Percentiles rank a stretch among this genome's conserved stretches.
Conservation (phyloP, 1,140 invertebrate species). For the Pomacea maculata region DNA sequence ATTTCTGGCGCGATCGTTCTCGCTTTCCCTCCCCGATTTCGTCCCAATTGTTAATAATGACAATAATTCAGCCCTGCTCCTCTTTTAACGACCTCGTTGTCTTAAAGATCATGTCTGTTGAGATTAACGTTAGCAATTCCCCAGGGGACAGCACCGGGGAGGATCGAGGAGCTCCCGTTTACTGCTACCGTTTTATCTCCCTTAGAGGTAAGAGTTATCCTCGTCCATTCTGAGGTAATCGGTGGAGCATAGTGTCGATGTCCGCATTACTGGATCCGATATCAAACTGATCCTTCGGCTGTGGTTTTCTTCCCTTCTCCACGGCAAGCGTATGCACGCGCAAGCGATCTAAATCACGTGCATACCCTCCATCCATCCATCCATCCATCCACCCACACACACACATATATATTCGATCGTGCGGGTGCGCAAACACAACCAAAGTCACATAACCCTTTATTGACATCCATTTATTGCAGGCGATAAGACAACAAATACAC, state of each 20-base stretch:
- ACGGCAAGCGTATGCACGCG: background rate
- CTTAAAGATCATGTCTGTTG: conserved; percentile 21
- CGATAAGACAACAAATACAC: background rate
- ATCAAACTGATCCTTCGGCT: too few species aligned
- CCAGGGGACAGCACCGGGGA: too few species aligned
- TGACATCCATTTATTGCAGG: background rate
- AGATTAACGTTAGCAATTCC: background rate
- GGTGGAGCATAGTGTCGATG: too few species aligned
- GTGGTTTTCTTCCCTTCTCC: too few species aligned
- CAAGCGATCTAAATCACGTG: background rate
- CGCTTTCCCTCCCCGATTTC: background rate
- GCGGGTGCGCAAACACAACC: background rate
- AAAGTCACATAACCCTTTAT: background rate
- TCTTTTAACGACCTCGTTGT: conserved; percentile 20
- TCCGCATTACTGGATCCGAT: too few species aligned
- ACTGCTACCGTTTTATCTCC: too few species aligned
- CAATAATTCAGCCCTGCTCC: conserved; percentile 12
- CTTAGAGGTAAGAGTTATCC: too few species aligned
- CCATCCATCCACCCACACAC: background rate
- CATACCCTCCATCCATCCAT: background rate
- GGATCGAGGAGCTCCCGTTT: too few species aligned
- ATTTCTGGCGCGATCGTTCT: conserved; percentile 23
- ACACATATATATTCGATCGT: background rate
- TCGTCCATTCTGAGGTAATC: too few species aligned
- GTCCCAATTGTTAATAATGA: background rate